A percentile compares a stretch with the other conserved stretches of the same genome.
Evolutionary conservation across 2,797 vertebrate species (phyloP).

Genomic region (Halcyon smyrnensis): DNA sequence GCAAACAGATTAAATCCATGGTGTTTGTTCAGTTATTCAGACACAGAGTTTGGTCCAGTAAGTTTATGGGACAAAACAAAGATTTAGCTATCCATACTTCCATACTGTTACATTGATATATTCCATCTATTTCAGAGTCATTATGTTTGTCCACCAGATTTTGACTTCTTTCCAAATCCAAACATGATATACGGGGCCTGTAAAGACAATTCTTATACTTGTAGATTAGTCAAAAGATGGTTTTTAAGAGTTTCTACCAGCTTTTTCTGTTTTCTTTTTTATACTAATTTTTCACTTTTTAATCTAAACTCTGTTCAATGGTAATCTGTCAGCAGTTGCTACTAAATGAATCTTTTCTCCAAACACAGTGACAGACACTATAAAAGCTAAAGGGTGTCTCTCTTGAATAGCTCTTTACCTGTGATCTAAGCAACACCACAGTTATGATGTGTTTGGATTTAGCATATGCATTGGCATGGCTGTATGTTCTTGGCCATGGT

Average conservation of each 20-base stretch:
- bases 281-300: background rate
- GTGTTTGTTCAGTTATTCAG: background rate
- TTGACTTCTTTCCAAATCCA: background rate
- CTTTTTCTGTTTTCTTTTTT: rapidly evolving
- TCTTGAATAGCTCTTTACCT: background rate
- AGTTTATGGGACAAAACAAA: background rate
- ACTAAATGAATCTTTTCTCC: background rate
- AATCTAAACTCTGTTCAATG: rapidly evolving
- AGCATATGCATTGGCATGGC: background rate
- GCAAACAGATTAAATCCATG: background rate
- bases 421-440: background rate
- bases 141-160: background rate
- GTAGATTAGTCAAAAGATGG: background rate
- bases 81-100: background rate
- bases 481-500: background rate
- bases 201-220: background rate
- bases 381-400: background rate
- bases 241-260: background rate
- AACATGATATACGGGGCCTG: no score
- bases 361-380: background rate
- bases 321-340: background rate
- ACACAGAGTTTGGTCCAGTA: background rate
- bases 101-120: background rate
- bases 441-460: background rate
- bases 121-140: background rate